Base-by-base conservation (phyloP, 2,797 vertebrate genomes). In the Spinus olivaceus region DNA sequence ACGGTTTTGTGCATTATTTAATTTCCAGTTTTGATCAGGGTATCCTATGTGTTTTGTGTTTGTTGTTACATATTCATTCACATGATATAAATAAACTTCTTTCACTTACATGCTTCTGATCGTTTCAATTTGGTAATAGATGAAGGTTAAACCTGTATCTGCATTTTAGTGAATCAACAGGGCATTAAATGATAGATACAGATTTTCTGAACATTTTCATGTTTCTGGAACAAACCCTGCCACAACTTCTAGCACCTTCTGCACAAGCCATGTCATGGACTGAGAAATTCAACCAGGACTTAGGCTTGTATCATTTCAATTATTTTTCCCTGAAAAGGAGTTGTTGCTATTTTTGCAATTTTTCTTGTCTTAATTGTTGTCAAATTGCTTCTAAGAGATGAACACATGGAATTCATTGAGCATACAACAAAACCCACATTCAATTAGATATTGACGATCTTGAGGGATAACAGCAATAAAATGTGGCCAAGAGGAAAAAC, bases 321-420 rank as follows among this genome's bases (percentile, higher is more conserved):
- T 86, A 64, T 21, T 90, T 92, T 90, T 94, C 30, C 73, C 51
- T 61, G 70, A 76, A 90, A 95, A 91, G 22, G 20, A 91, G 15
- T 39, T 23, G 54, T 76, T 25, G 9, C 39, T 90, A 71, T 74
- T 83, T 95, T 90, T 79, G 51, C 37, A 51, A 18, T 70, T 92
- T 83, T 90, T 70, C 76, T 47, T 87, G 39, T 82, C 60, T 74
- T 89, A 65, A 59, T 69, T 88, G 59, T 74, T 94, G 89, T 96
- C 80, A 81, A 88, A 79, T 76, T 66, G 28, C 61, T 94, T 95
- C 73, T 86, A 84, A 79, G 65, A 86, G 76, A 83, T 24, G 20
- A 92, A 96, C 93, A 96, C 59, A 92, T 86, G 95, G 87, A 88
- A 92, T 92, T 84, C 82, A 95, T 96, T 13, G 56, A 90, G 77